These are phyloP conservation scores for Dryococelus australis DNA, from an alignment of 2,888 invertebrate genomes.

Conservation along the genomic window DNA sequence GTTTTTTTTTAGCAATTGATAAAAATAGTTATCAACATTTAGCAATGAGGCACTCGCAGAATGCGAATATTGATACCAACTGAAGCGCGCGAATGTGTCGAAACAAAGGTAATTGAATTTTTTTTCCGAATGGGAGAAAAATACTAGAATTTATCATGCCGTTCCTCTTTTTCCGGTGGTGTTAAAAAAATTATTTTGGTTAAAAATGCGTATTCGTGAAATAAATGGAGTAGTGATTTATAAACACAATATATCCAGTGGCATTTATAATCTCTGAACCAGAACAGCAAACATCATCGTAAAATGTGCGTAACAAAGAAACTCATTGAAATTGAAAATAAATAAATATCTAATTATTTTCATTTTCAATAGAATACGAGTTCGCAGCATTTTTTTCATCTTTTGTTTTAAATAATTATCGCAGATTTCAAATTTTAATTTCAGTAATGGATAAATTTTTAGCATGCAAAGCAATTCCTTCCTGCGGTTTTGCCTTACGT, in stretches of 20 bases:
- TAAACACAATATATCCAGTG: neutral
- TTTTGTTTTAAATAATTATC: too few species aligned
- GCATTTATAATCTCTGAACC: neutral
- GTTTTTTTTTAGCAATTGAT: too few species aligned
- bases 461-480: too few species aligned
- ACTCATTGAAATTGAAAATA: neutral
- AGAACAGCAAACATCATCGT: neutral
- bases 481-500: too few species aligned
- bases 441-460: too few species aligned
- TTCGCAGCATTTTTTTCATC: too few species aligned
- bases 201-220: neutral
- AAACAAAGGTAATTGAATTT: neutral
- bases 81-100: neutral
- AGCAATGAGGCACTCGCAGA: neutral
- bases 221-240: neutral
- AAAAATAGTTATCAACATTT: neutral
- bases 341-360: too few species aligned
- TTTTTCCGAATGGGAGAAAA: neutral
- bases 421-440: too few species aligned
- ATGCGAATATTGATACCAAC: neutral
- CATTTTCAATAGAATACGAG: too few species aligned
- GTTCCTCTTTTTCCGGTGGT: neutral
- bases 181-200: neutral
- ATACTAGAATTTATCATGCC: neutral
- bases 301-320: neutral